Percentiles rank a stretch among this genome's conserved stretches.
phyloP scores from a whole-genome alignment of 1,140 invertebrate genomes.

The Luehdorfia chinensis region DNA sequence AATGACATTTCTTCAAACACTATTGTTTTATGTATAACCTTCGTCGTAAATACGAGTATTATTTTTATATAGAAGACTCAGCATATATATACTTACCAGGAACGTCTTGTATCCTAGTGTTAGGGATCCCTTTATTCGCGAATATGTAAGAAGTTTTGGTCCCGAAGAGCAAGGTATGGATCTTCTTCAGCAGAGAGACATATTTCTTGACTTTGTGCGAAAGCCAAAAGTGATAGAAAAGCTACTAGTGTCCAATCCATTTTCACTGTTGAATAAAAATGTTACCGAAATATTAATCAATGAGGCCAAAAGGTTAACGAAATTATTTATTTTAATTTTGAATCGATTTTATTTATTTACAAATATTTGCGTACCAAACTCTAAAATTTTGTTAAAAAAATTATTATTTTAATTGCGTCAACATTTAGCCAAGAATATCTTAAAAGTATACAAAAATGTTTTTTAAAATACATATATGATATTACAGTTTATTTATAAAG shows the following conservation, averaged over 20 bases:
- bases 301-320: background rate
- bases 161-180: slow-evolving; percentile 79
- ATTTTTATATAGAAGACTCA: background rate
- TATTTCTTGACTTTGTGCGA: slow-evolving; percentile 65
- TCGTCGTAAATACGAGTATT: too few species aligned
- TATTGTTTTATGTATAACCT: too few species aligned
- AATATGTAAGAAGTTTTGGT: slow-evolving; percentile 83
- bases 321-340: background rate
- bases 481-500: background rate
- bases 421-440: background rate
- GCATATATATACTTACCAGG: slow-evolving; percentile 65
- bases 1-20: too few species aligned
- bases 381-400: background rate
- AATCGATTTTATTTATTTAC: background rate
- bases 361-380: background rate
- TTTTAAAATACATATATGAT: background rate
- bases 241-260: slow-evolving; percentile 36
- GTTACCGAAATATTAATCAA: background rate
- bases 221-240: slow-evolving; percentile 24
- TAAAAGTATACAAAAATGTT: background rate
- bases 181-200: slow-evolving; percentile 79
- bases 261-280: slow-evolving; percentile 16
- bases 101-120: slow-evolving; percentile 74
- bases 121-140: slow-evolving; percentile 54
- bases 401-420: background rate